Base-by-base conservation (phyloP, 2,888 invertebrate species). In the Eupithecia vulgata region DNA sequence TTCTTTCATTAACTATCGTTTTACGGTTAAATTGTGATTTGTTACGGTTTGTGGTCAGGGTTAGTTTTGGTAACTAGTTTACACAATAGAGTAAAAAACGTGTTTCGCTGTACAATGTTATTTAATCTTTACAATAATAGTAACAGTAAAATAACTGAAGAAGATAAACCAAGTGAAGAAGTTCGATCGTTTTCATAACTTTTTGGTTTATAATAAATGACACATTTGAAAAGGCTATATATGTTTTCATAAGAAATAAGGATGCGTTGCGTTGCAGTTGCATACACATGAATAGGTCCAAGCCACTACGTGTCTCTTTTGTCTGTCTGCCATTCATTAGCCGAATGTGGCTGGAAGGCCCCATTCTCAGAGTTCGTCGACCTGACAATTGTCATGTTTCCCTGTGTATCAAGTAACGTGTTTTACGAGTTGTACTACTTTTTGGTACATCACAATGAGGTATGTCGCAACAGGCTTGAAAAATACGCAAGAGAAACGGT, bases 291-390 rank as follows among this genome's bases (percentile, higher is more conserved):
- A 87, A 88, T 85, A 87, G 86, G 81, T 84, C 81, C 80, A 80
- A 80, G 78, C 79, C 66, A 79, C 80, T 86, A 88, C 88, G 87
- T 87, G 86, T 83, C 82, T 81, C 83, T 88, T 91, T 93, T 93
- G 93, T 94, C 88, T 86, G 87, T 87, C 87, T 87, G 88, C 89
- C 87, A 93, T 94, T 93, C 93, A 93, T 93, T 93, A 92, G 90
- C 87, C 89, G 91, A 90, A 90, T 91, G 91, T 89, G 84, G 87
- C 87, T 87, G 85, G 90, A 85, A 86, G 86, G 83, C 88, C 89
- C 85, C 91, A 91, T 93, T 93, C 91, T 92, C 78, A 81, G 84
- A 87, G 94, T 88, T 86, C 93, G 87, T 88, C 91, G 93, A 93
- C 91, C 91, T 85, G 82, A 78, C 88, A 81, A 87, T 88, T 91